Base-by-base conservation (phyloP, 2,113 vertebrate genomes). In the Ellobius talpinus region DNA sequence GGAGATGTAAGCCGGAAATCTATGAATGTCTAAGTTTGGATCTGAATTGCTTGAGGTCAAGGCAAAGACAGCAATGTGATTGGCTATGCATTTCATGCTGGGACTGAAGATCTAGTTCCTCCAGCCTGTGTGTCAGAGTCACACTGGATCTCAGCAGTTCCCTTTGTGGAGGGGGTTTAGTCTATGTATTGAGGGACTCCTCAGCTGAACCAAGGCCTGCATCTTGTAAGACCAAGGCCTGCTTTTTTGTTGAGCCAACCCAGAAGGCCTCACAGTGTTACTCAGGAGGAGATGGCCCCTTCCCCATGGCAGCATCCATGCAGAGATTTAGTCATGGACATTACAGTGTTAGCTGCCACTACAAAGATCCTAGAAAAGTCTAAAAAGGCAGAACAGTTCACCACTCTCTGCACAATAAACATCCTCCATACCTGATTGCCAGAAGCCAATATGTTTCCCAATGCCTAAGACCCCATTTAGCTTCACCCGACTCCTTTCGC, bases 1-100 rank as follows among this genome's bases (percentile, higher is more conserved):
- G 77, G 93, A 91, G 72, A 63, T 5, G 0, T 36, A 16, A 24
- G 66, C 42, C 73, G 72, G 72, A 31, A 85, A 65, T 78, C 79
- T 85, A 73, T 84, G 63, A 92, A 77, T 33, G 72, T 93, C 39
- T 72, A 42, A 78, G 87, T 52, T 82, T 81, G 76, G 33, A 87
- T 52, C 66, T 50, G 73, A 89, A 23, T 94, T 72, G 94, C 77
- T 39, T 68, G 68, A 47, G 24, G 29, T 58, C 23, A 29, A 89
- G 70, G 45, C 21, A 47, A 91, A 86, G 63, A 94, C 84, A 52
- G 33, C 29, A 96, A 86, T 1, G 9, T 17, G 36, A 33, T 0
- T 87, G 70, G 31, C 45, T 65, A 24, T 2, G 9, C 2, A 92
- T 87, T 84, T 47, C 93, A 84, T 50, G n/a, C 29, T 19, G 66